Evolutionary conservation across 2,797 vertebrate species (phyloP), one percentile per base, ranked within the genome.

Genomic region (Sebastes trivittatus): DNA sequence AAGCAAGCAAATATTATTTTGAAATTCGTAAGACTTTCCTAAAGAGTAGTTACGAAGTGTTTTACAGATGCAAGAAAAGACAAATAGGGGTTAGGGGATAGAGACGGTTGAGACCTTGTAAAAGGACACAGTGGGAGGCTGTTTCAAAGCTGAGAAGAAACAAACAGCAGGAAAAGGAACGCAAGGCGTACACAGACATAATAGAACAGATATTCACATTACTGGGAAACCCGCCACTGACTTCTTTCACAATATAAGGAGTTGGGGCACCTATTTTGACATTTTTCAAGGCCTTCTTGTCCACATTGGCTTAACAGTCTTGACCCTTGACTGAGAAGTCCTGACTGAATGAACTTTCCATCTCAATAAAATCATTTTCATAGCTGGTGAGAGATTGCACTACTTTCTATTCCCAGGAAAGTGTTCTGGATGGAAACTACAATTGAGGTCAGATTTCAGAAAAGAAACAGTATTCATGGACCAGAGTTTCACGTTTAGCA

Each of bases 311-410:
- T 20, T 5, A 13, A 46, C 38, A 8, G n/a, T 54, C 63, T 59
- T 58, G 54, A 58, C 54, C 29, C 49, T 55, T 67, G 23, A 38
- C 22, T 10, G 4, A 13, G 6, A 58, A 70, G n/a, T 58, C 56
- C 38, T 29, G 54, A 29, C 54, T 13, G 42, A 71, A 11, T 78
- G 29, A 36, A 22, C 55, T 77, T 80, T 70, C 29, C 29, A 5
- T 49, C 38, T 69, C 61, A 81, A 70, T 62, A 3, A 58, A 71
- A 34, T 60, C 22, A 54, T 74, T 82, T 42, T 80, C 22, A 62
- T 7, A 2, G 7, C 63, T 62, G 29, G 6, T 60, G 34, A 78
- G 65, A 81, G 30, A 38, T 27, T 3, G 2, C 22, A n/a, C 3
- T 54, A 5, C 4, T 23, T 55, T 72, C 22, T 27, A 20, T 3